Evolutionary conservation across 1,140 invertebrate species (phyloP).

Genomic region (Maconellicoccus hirsutus): DNA sequence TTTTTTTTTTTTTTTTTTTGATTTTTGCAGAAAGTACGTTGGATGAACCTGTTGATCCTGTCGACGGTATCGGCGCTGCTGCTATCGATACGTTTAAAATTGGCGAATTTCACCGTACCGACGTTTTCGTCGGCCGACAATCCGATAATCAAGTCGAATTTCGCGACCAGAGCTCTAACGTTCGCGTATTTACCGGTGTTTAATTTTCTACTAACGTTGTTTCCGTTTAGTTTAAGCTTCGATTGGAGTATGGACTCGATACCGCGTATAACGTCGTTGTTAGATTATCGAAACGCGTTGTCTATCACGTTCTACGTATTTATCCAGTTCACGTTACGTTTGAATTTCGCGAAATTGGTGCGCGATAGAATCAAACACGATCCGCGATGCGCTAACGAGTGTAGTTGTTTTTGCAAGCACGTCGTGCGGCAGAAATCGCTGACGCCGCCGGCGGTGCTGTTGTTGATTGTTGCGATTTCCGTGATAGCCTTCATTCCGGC

Average conservation of each 20-base stretch:
- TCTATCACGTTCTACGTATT: constrained; percentile 24
- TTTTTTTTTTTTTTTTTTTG: not conserved
- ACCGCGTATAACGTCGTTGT: constrained; percentile 56
- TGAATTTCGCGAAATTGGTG: not conserved
- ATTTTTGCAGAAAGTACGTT: constrained; percentile 48
- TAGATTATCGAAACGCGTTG: constrained; percentile 57
- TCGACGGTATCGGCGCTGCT: constrained; percentile 38
- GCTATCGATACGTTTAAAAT: constrained; percentile 47
- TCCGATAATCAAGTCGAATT: constrained; percentile 61
- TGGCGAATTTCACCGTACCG: constrained; percentile 50
- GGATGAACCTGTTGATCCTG: constrained; percentile 47
- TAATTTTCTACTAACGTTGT: constrained; percentile 68
- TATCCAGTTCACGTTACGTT: not conserved
- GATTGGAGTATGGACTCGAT: constrained; percentile 93
- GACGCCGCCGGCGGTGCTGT: not conserved
- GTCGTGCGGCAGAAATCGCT: not conserved
- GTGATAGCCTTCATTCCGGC: constrained; percentile 84
- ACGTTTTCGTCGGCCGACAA: constrained; percentile 80
- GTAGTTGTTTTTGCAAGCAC: not conserved
- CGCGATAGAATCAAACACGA: not conserved
- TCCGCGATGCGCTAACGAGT: not conserved
- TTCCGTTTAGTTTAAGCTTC: constrained; percentile 70
- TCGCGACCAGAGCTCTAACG: constrained; percentile 59
- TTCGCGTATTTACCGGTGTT: constrained; percentile 77
- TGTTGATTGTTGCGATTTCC: constrained; percentile 45